phyloP scores from a whole-genome alignment of 1,140 invertebrate species.

The Bradysia coprophila region DNA sequence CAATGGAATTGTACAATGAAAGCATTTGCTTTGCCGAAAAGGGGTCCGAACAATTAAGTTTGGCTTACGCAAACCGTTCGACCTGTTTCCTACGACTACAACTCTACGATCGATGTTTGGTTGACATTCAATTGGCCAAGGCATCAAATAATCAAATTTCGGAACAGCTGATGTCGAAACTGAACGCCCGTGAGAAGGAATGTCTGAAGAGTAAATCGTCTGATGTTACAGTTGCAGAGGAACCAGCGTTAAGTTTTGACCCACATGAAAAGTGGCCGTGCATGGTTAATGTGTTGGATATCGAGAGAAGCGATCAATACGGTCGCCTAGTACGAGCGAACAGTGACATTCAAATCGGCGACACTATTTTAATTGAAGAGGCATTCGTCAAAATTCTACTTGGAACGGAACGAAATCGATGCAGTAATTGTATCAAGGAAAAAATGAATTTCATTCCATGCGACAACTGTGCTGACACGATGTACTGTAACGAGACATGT shows the following conservation, averaged over 20 bases:
- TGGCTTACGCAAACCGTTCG: conserved; percentile 51
- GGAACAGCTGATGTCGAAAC: conserved; percentile 28
- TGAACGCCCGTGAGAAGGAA: too few relatives aligned
- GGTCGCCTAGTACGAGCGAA: conserved; percentile 44
- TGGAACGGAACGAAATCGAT: conserved; percentile 44
- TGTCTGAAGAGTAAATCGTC: too few relatives aligned
- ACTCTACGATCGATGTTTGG: conserved; percentile 37
- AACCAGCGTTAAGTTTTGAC: conserved; percentile 12
- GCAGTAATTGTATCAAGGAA: conserved; percentile 55
- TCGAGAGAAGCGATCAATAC: conserved; percentile 31
- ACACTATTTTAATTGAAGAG: conserved; percentile 57
- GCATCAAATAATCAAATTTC: conserved; percentile 30
- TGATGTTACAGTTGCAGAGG: too few relatives aligned
- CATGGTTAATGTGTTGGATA: conserved; percentile 34
- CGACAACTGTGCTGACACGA: conserved; percentile 33
- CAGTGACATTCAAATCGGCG: conserved; percentile 44
- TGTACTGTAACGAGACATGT: conserved; percentile 58
- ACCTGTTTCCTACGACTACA: conserved; percentile 41
- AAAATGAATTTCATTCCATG: conserved; percentile 44
- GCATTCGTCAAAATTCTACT: conserved; percentile 55
- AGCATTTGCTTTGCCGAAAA: conserved; percentile 34
- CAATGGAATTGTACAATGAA: conserved; percentile 38
- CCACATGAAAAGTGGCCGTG: conserved; percentile 28
- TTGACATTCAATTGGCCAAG: conserved; percentile 32
- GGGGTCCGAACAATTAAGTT: conserved; percentile 30